These are phyloP conservation scores for Megaptera novaeangliae DNA, from an alignment of 2,113 vertebrate species.

Conservation along the genomic window DNA sequence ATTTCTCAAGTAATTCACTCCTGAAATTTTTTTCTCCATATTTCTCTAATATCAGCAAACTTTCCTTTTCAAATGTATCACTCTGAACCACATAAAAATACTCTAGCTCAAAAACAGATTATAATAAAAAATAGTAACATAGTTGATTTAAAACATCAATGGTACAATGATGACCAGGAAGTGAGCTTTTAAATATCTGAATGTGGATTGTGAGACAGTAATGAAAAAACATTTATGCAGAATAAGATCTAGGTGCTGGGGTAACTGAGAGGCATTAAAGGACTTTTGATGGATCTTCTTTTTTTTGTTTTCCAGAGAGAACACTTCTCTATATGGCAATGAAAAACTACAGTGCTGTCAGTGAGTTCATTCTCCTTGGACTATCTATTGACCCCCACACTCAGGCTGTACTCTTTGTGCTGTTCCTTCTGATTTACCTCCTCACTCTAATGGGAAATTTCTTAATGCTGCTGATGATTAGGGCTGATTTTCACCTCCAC, in stretches of 20 bases:
- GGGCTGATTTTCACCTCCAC: slow-evolving; percentile 26
- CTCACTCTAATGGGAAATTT: slow-evolving; percentile 50
- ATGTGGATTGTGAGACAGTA: not conserved
- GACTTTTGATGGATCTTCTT: not conserved
- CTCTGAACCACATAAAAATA: not conserved
- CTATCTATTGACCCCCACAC: not conserved
- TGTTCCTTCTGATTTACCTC: slow-evolving; percentile 54
- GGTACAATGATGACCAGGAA: not conserved
- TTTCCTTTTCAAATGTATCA: not conserved
- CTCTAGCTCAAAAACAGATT: not conserved
- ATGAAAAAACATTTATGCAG: not conserved
- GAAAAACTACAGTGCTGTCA: slow-evolving; percentile 40
- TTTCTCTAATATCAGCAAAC: not conserved
- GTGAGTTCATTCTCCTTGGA: slow-evolving; percentile 37
- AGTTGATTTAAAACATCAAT: not conserved
- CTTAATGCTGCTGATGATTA: slow-evolving; percentile 25
- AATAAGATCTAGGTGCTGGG: not conserved
- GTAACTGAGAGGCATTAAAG: not conserved
- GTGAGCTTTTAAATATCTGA: not conserved
- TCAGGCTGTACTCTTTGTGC: slow-evolving; percentile 2
- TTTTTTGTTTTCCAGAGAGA: slow-evolving; percentile 14
- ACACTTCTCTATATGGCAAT: not conserved
- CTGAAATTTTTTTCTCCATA: not conserved
- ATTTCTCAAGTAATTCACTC: not conserved
- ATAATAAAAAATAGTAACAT: not conserved